Conservation (phyloP, 2,113 vertebrate species). For the Marmota monax region DNA sequence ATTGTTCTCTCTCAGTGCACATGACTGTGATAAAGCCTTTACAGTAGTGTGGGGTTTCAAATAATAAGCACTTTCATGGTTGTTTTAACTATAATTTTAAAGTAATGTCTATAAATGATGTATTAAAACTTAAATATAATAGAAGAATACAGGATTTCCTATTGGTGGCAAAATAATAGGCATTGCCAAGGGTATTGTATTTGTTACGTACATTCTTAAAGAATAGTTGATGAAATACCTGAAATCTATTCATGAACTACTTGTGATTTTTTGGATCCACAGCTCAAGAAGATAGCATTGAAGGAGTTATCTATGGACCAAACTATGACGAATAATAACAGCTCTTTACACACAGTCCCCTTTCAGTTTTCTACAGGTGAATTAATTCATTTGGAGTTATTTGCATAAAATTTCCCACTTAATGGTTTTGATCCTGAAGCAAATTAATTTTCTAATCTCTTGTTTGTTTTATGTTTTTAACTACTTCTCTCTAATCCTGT, state of each 20-base stretch:
- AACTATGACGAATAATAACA: neutral
- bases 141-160: neutral
- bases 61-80: neutral
- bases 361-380: neutral
- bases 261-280: neutral
- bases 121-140: slow-evolving; percentile 25
- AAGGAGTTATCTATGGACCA: neutral
- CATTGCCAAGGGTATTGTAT: neutral
- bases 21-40: neutral
- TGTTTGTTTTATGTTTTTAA: neutral
- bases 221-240: neutral
- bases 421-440: neutral
- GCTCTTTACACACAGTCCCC: neutral
- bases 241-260: neutral
- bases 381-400: neutral
- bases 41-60: neutral
- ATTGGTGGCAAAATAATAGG: neutral
- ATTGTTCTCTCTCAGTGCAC: neutral
- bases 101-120: neutral
- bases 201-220: neutral
- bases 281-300: neutral
- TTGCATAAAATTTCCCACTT: neutral
- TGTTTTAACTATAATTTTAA: neutral
- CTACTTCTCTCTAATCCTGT: neutral
- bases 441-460: neutral